Evolutionary conservation across 2,113 vertebrate genomes (phyloP), one percentile per base, ranked within the genome.

Genomic region (Eubucco bourcierii): DNA sequence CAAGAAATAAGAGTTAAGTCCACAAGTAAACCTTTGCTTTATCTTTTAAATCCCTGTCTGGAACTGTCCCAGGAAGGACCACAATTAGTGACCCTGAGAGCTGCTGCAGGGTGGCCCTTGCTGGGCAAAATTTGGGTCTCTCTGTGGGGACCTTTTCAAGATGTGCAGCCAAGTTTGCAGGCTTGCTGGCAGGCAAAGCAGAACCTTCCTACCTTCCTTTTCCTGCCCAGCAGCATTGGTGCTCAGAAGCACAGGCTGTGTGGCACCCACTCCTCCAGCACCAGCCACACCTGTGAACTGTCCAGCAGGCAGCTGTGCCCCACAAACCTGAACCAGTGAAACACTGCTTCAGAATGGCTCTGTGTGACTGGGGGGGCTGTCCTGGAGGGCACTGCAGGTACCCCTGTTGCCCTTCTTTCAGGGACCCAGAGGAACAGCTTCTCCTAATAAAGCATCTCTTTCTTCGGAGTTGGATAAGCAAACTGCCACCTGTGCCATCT

Each of bases 401-500:
- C 66, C 31, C 21, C 34, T 78, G 13, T 56, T 81, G 24, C 55
- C 64, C 10, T 86, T 90, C 63, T 88, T 93, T 79, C 63, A 87
- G 58, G 88, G 24, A 90, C 12, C 24, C 64, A 80, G 95, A 84
- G 41, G 9, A 90, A 63, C 71, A 60, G 44, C 33, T 95, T 95
- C 84, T 65, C 34, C 33, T 74, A 55, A 52, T 44, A 89, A 83
- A 97, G 31, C 59, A 18, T 82, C 90, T 94, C 85, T 87, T 96
- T 96, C 95, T 71, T 75, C 93, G 78, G 91, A 84, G 70, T 66
- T 93, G 88, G 96, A 80, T 91, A 94, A 96, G 91, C 85, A 37
- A 86, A 85, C 90, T 90, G 88, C 95, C 90, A 94, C 95, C 96
- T 95, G 91, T 74, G 61, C 90, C 89, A 88, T 96, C 95, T 90